phyloP scores from a whole-genome alignment of 2,888 invertebrate genomes.

The Ecliptopera silaceata region DNA sequence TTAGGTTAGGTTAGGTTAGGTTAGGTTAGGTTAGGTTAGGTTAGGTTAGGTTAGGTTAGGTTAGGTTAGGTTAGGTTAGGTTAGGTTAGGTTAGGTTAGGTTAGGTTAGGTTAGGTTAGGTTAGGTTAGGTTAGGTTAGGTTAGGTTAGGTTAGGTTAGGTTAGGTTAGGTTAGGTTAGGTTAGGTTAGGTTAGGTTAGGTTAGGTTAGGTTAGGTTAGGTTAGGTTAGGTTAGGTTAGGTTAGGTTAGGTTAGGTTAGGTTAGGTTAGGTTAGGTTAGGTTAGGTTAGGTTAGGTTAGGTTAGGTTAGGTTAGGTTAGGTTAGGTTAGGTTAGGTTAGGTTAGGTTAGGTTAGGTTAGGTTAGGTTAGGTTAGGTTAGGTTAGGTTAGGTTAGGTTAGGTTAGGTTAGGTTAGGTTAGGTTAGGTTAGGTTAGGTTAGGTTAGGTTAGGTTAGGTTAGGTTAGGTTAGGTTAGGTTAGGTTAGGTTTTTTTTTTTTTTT shows the following conservation, averaged over 20 bases:
- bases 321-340: not conserved
- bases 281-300: not conserved
- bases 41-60: slow-evolving; percentile 31
- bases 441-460: not conserved
- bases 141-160: slow-evolving; percentile 1
- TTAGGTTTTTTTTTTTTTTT: no score
- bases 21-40: slow-evolving; percentile 26
- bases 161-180: not conserved
- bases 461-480: slow-evolving; percentile 1
- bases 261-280: slow-evolving; percentile 25
- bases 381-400: slow-evolving; percentile 23
- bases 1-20: slow-evolving; percentile 33
- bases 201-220: slow-evolving; percentile 37
- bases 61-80: slow-evolving; percentile 26
- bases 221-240: slow-evolving; percentile 38
- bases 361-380: not conserved
- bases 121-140: slow-evolving; percentile 22
- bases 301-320: not conserved
- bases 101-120: slow-evolving; percentile 29
- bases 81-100: slow-evolving; percentile 24
- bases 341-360: not conserved
- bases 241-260: slow-evolving; percentile 39
- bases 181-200: slow-evolving; percentile 26
- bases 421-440: slow-evolving; percentile 4
- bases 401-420: slow-evolving; percentile 26